Conservation (phyloP, 2,113 vertebrate genomes). For the Dasyornis broadbenti region DNA sequence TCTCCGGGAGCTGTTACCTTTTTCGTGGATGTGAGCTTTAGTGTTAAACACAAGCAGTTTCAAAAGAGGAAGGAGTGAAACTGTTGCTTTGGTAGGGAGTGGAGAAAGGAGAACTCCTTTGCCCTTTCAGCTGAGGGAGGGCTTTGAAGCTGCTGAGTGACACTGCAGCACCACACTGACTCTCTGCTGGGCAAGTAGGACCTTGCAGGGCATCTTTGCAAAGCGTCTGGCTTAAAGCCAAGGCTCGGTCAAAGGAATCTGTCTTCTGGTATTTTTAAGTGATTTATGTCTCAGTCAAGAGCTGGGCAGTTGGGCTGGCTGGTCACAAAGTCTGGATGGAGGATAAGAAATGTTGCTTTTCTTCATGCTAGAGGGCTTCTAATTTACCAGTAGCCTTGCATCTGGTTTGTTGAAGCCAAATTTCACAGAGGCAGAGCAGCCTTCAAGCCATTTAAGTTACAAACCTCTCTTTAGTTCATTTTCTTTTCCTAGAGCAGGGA, state of each 20-base stretch:
- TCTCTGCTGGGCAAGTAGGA: background rate
- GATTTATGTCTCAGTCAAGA: background rate
- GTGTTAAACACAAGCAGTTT: background rate
- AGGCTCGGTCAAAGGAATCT: background rate
- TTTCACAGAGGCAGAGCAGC: background rate
- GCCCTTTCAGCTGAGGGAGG: background rate
- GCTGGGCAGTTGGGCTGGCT: background rate
- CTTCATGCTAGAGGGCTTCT: background rate
- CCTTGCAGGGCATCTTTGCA: background rate
- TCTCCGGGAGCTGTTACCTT: background rate
- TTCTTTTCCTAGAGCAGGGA: background rate
- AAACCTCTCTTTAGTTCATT: background rate
- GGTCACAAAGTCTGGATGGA: background rate
- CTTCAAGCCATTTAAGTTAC: background rate
- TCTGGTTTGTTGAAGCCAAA: background rate
- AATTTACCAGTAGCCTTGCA: background rate
- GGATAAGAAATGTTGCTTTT: background rate
- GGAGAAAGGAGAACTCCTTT: background rate
- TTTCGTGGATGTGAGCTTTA: background rate
- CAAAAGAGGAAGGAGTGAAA: background rate
- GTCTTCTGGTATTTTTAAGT: background rate
- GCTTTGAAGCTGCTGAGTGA: background rate
- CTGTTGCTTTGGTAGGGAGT: background rate
- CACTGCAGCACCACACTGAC: background rate
- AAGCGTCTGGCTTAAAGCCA: background rate